Conservation (phyloP, 2,113 vertebrate genomes). For the Antennarius striatus region DNA sequence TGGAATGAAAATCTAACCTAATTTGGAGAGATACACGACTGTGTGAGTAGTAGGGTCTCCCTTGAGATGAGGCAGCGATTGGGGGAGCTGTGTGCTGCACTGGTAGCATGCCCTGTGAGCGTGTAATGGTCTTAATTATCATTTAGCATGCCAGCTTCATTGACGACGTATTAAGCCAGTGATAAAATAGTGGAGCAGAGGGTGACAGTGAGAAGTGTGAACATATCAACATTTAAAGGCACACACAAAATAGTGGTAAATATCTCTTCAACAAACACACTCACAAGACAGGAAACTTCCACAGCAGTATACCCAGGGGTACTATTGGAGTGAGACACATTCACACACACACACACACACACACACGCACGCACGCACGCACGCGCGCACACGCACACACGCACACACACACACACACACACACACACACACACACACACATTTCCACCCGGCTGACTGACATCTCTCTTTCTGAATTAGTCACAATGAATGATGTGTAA, state of each 20-base stretch:
- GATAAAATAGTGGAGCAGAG: constrained; percentile 55
- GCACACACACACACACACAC: constrained; percentile 25
- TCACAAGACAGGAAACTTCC: constrained; percentile 1
- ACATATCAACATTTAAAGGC: constrained; percentile 40
- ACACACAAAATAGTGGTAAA: constrained; percentile 3
- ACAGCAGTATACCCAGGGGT: constrained; percentile 25
- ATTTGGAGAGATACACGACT: constrained; percentile 70
- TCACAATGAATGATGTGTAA: constrained; percentile 72
- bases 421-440: constrained; percentile 19
- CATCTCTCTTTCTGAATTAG: constrained; percentile 73
- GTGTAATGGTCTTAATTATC: constrained; percentile 79
- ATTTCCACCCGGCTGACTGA: constrained; percentile 57
- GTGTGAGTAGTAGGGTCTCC: constrained; percentile 66
- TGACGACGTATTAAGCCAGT: constrained; percentile 59
- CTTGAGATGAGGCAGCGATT: constrained; percentile 66
- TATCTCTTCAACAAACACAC: constrained; percentile 20
- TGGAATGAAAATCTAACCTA: constrained; percentile 75
- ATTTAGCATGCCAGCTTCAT: constrained; percentile 74
- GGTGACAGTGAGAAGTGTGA: constrained; percentile 25
- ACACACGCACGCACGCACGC: constrained; percentile 18
- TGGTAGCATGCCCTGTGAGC: constrained; percentile 66
- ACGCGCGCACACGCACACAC: constrained; percentile 22
- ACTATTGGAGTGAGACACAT: constrained; percentile 11
- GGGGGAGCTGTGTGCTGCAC: constrained; percentile 57
- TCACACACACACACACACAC: constrained; percentile 8